A percentile compares a stretch with the other conserved stretches of the same genome.
phyloP scores from a whole-genome alignment of 2,113 vertebrate genomes.

The Climacteris rufus region DNA sequence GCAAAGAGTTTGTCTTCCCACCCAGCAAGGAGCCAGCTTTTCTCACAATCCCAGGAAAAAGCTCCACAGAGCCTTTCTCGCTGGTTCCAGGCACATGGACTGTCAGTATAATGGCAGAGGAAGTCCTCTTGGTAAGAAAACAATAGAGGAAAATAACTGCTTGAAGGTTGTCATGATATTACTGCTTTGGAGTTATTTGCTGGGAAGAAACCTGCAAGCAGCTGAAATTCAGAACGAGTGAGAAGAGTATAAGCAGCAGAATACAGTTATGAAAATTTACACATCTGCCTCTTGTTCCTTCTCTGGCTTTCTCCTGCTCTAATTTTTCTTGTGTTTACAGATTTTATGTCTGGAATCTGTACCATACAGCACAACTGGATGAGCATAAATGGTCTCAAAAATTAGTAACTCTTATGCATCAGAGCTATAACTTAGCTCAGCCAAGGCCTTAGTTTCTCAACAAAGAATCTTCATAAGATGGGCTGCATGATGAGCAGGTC shows the following conservation, averaged over 20 bases:
- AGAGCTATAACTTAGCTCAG: not conserved
- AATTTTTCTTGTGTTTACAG: not conserved
- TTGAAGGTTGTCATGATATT: not conserved
- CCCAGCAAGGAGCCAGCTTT: constrained; percentile 82
- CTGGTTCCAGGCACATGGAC: constrained; percentile 83
- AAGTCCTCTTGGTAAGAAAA: constrained; percentile 86
- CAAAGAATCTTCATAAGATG: not conserved
- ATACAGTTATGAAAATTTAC: not conserved
- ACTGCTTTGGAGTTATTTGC: not conserved
- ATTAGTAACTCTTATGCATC: not conserved
- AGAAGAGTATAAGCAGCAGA: not conserved
- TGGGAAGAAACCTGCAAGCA: not conserved
- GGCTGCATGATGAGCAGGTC: not conserved
- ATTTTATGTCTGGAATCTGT: not conserved
- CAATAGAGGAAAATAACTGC: not conserved
- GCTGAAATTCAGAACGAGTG: not conserved
- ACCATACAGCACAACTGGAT: not conserved
- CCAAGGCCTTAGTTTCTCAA: not conserved
- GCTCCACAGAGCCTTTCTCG: constrained; percentile 80
- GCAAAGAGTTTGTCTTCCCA: constrained; percentile 84
- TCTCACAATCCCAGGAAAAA: constrained; percentile 84
- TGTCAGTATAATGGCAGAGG: constrained; percentile 81
- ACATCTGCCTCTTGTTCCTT: not conserved
- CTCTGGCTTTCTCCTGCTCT: not conserved
- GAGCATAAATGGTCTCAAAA: not conserved